These are phyloP conservation scores for Umimayanthus kanabou DNA, from an alignment of 92 coral and sea anemone genomes.

Conservation along the genomic window DNA sequence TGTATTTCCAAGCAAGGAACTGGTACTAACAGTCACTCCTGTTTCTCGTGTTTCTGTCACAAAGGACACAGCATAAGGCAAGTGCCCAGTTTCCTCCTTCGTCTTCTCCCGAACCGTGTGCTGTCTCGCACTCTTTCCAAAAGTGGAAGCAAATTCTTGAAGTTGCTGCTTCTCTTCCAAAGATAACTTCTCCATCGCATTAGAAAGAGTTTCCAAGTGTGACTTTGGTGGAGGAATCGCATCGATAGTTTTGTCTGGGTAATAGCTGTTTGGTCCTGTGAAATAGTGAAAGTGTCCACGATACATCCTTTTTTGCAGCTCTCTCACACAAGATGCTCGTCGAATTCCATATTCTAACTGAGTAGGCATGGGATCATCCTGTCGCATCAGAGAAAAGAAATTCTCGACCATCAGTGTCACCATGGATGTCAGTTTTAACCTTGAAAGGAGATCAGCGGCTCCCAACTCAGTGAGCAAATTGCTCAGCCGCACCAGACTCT, in stretches of 20 bases:
- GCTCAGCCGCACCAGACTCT: constrained; percentile 31
- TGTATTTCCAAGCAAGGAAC: neutral
- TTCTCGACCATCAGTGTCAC: constrained; percentile 57
- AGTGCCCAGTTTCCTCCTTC: constrained; percentile 9
- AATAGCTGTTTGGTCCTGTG: constrained; percentile 44
- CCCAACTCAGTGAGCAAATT: constrained; percentile 26
- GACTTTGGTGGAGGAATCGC: constrained; percentile 25
- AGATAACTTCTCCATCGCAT: constrained; percentile 9
- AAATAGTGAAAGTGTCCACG: constrained; percentile 53
- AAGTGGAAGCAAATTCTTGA: constrained; percentile 13
- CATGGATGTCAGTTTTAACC: constrained; percentile 29
- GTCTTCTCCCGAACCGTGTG: neutral
- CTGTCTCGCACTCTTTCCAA: constrained; percentile 24
- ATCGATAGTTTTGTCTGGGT: constrained; percentile 21
- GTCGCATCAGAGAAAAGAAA: constrained; percentile 51
- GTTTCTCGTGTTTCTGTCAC: neutral
- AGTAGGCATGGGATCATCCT: constrained; percentile 54
- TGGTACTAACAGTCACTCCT: neutral
- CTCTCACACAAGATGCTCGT: constrained; percentile 54
- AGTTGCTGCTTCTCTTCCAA: constrained; percentile 13
- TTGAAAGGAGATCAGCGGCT: constrained; percentile 29
- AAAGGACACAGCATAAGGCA: constrained; percentile 12
- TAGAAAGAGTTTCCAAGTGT: neutral
- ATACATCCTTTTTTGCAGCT: constrained; percentile 55
- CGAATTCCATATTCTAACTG: constrained; percentile 48